Percentiles rank a stretch among this genome's conserved stretches.
Conservation (phyloP, 1,140 invertebrate species). For the Meloidogyne chitwoodi region DNA sequence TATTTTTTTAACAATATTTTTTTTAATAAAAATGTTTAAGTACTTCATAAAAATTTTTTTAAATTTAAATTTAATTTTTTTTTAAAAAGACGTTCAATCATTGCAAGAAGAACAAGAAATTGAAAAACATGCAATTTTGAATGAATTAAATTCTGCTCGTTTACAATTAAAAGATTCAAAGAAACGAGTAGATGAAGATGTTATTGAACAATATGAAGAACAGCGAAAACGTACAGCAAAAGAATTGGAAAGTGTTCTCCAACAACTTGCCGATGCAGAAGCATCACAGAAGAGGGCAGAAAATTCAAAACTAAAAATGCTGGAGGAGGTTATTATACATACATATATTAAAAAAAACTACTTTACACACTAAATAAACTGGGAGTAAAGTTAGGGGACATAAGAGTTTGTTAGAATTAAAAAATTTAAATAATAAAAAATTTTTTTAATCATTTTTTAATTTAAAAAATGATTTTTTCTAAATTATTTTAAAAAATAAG, state of each 20-base stretch:
- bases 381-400: too few species aligned
- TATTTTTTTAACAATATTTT: too few species aligned
- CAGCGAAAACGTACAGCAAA: constrained; percentile 79
- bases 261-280: constrained; percentile 82
- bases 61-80: not conserved
- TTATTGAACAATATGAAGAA: constrained; percentile 78
- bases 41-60: not conserved
- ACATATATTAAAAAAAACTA: too few species aligned
- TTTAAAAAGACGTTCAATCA: constrained; percentile 65
- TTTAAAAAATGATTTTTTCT: too few species aligned
- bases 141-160: constrained; percentile 73
- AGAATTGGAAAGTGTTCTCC: constrained; percentile 79
- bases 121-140: constrained; percentile 77
- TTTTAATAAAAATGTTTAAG: not conserved
- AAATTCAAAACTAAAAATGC: constrained; percentile 90
- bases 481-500: too few species aligned
- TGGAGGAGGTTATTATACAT: too few species aligned
- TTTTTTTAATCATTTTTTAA: too few species aligned
- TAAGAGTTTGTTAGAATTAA: too few species aligned
- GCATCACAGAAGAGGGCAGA: constrained; percentile 86
- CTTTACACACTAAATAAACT: too few species aligned
- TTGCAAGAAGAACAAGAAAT: constrained; percentile 93
- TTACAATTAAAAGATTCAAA: constrained; percentile 74
- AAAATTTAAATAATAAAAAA: too few species aligned
- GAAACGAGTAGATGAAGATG: constrained; percentile 87